phyloP scores from a whole-genome alignment of 2,888 invertebrate species.

The Megamerina dolium region DNA sequence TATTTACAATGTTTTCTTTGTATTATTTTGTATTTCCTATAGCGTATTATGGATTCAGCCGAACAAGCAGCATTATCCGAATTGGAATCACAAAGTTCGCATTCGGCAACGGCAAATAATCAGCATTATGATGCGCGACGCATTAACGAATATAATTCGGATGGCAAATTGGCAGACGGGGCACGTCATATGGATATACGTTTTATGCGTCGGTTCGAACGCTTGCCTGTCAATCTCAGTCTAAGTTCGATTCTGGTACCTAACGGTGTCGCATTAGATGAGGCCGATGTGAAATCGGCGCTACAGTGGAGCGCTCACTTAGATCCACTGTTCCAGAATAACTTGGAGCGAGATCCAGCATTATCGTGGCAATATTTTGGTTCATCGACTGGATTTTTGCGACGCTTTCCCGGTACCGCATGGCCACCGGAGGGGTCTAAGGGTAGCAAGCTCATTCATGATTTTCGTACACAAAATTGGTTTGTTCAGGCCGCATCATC shows the following conservation, averaged over 20 bases:
- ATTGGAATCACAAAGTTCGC: constrained; percentile 48
- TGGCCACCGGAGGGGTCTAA: constrained; percentile 78
- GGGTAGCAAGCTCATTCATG: constrained; percentile 80
- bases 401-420: constrained; percentile 92
- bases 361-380: constrained; percentile 99
- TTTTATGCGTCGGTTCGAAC: constrained; percentile 78
- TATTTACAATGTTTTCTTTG: no score
- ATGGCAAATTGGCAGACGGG: constrained; percentile 66
- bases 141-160: constrained; percentile 69
- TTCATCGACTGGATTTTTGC: constrained; percentile 88
- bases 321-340: constrained; percentile 82
- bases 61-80: constrained; percentile 79
- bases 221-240: constrained; percentile 75
- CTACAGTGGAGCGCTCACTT: constrained; percentile 93
- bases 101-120: constrained; percentile 53
- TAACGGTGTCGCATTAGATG: constrained; percentile 43
- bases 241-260: constrained; percentile 87
- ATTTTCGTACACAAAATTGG: constrained; percentile 91
- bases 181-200: constrained; percentile 66
- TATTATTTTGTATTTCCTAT: no score
- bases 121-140: constrained; percentile 74
- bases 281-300: constrained; percentile 76
- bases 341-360: constrained; percentile 83
- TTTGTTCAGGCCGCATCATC: constrained; percentile 96
- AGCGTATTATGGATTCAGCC: constrained; percentile 89